phyloP scores from a whole-genome alignment of 2,888 invertebrate species.

The Scaptomyza cyrtandrae region DNA sequence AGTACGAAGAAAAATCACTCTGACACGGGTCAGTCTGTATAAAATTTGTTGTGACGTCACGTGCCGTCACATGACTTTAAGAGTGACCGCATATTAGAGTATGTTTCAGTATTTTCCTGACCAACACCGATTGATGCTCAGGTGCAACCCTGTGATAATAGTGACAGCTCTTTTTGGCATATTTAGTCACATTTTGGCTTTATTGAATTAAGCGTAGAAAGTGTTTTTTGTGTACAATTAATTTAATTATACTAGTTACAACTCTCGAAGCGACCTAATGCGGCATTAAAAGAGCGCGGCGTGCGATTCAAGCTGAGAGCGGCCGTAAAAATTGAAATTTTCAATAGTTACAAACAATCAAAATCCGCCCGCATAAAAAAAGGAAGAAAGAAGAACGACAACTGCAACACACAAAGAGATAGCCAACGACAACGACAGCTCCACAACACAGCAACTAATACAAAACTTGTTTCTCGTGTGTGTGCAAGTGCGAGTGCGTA shows the following conservation, averaged over 20 bases:
- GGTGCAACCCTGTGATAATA: slow-evolving; percentile 21
- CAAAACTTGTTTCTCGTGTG: slow-evolving; percentile 50
- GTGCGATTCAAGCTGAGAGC: slow-evolving; percentile 18
- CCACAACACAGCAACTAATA: slow-evolving; percentile 29
- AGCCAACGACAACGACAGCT: slow-evolving; percentile 30
- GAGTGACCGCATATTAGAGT: slow-evolving; percentile 39
- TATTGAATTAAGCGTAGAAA: slow-evolving; percentile 67
- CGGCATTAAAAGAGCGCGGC: slow-evolving; percentile 15
- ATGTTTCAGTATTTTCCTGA: slow-evolving; percentile 13
- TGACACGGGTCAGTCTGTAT: slow-evolving; percentile 54
- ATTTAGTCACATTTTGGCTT: slow-evolving; percentile 50
- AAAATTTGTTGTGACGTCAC: slow-evolving; percentile 74
- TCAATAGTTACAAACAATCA: slow-evolving; percentile 1
- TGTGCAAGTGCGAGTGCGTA: slow-evolving; percentile 27
- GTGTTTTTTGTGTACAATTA: slow-evolving; percentile 62
- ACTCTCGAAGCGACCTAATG: slow-evolving; percentile 26
- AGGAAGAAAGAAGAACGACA: slow-evolving; percentile 35
- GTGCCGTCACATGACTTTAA: slow-evolving; percentile 78
- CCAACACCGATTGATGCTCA: slow-evolving; percentile 14
- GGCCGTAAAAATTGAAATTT: slow-evolving; percentile 15
- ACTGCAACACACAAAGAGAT: slow-evolving; percentile 55
- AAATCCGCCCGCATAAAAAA: slow-evolving; percentile 31
- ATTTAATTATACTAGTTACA: slow-evolving; percentile 65
- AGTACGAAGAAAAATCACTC: slow-evolving; percentile 73
- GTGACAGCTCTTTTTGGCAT: slow-evolving; percentile 35